These are phyloP conservation scores for Halisarca cf. caerulea DNA, from an alignment of 37 sponge, comb jelly and placozoan species.

Conservation along the genomic window DNA sequence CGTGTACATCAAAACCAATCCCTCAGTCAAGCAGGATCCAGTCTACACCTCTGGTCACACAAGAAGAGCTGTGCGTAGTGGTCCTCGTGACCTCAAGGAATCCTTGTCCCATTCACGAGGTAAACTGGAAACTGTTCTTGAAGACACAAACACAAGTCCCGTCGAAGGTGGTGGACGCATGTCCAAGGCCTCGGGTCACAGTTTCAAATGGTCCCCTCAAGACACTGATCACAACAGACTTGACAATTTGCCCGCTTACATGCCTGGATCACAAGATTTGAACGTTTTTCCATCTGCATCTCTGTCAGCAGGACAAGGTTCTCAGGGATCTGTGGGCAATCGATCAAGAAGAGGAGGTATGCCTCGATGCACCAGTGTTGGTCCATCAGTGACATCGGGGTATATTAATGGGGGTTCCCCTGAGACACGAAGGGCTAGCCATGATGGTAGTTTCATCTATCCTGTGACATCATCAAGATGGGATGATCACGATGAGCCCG, in stretches of 20 bases:
- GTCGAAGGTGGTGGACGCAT: neutral
- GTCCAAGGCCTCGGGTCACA: slow-evolving; percentile 2
- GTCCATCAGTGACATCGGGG: too few species aligned
- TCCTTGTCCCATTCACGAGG: neutral
- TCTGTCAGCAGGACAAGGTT: neutral
- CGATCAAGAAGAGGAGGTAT: neutral
- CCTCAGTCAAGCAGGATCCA: neutral
- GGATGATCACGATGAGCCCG: neutral
- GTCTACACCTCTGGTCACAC: neutral
- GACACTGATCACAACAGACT: neutral
- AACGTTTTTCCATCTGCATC: slow-evolving; percentile 18
- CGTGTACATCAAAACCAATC: neutral
- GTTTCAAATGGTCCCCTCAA: slow-evolving; percentile 20
- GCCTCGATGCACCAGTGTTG: neutral
- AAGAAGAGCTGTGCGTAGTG: neutral
- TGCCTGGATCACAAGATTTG: neutral
- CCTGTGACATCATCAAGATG: neutral
- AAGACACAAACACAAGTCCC: neutral
- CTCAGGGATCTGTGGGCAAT: neutral
- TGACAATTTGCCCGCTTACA: neutral
- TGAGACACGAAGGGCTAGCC: neutral
- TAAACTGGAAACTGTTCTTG: slow-evolving; percentile 11
- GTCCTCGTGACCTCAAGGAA: slow-evolving; percentile 22
- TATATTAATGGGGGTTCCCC: too few species aligned
- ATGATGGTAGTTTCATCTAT: neutral